phyloP scores from a whole-genome alignment of 2,888 invertebrate genomes.

The Erpobdella octoculata region DNA sequence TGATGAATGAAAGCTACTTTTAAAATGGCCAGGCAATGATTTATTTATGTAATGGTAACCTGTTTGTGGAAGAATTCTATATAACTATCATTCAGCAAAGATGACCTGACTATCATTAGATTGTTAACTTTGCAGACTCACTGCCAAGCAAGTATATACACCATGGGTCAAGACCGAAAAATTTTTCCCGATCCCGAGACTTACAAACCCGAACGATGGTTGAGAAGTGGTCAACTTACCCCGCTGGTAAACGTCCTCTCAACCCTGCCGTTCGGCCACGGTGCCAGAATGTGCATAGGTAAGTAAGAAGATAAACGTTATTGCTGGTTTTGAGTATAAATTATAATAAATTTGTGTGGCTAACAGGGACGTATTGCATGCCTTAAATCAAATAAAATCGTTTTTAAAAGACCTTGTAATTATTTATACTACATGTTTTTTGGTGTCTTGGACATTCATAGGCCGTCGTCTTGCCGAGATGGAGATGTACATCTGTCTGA shows the following conservation, averaged over 20 bases:
- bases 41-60: too few species aligned
- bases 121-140: constrained; percentile 46
- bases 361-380: too few species aligned
- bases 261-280: constrained; percentile 6
- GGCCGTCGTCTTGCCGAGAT: constrained; percentile 58
- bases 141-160: constrained; percentile 49
- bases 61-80: too few species aligned
- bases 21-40: too few species aligned
- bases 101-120: background rate
- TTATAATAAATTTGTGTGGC: too few species aligned
- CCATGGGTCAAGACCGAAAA: constrained; percentile 47
- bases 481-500: constrained; percentile 55
- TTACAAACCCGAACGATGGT: constrained; percentile 49
- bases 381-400: too few species aligned
- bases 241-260: background rate
- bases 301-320: too few species aligned
- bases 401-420: too few species aligned
- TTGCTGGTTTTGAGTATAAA: too few species aligned
- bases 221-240: constrained; percentile 31
- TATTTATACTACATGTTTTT: constrained; percentile 21
- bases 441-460: constrained; percentile 35
- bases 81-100: background rate
- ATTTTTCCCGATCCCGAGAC: constrained; percentile 45
- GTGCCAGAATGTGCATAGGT: constrained; percentile 52
- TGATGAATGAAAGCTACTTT: too few species aligned